Conservation (phyloP, 2,888 invertebrate genomes). For the Eucriotettix oculatus region DNA sequence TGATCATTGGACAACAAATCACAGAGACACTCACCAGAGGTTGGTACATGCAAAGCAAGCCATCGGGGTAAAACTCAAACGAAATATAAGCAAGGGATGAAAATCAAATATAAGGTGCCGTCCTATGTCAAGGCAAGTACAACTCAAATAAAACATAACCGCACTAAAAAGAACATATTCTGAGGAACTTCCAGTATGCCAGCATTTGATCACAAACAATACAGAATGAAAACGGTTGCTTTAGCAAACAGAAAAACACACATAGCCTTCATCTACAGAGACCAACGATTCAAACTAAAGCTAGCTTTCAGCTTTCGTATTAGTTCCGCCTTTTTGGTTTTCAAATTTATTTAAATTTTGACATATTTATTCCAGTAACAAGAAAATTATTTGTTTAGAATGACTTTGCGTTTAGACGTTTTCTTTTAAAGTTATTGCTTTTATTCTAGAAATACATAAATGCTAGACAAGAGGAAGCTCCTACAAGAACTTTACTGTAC, state of each 20-base stretch:
- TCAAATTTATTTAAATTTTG: too few species aligned
- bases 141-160: slow-evolving; percentile 13
- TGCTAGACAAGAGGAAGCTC: slow-evolving; percentile 14
- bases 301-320: too few species aligned
- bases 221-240: too few species aligned
- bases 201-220: slow-evolving; percentile 3
- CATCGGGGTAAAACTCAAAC: slow-evolving; percentile 1
- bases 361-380: too few species aligned
- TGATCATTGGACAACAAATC: not conserved
- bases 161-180: slow-evolving; percentile 11
- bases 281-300: too few species aligned
- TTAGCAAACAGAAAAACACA: too few species aligned
- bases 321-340: too few species aligned
- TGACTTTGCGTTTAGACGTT: not conserved
- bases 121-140: slow-evolving; percentile 14
- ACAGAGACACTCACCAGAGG: slow-evolving; percentile 4
- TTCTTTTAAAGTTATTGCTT: not conserved
- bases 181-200: slow-evolving; percentile 13
- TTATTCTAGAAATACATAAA: not conserved
- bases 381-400: not conserved
- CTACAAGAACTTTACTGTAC: slow-evolving; percentile 25
- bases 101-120: slow-evolving; percentile 10
- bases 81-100: slow-evolving; percentile 2
- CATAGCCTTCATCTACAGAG: too few species aligned
- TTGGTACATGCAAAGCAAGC: slow-evolving; percentile 6